Evolutionary conservation across 2,113 vertebrate species (phyloP).

Genomic region (Hippocampus comes): DNA sequence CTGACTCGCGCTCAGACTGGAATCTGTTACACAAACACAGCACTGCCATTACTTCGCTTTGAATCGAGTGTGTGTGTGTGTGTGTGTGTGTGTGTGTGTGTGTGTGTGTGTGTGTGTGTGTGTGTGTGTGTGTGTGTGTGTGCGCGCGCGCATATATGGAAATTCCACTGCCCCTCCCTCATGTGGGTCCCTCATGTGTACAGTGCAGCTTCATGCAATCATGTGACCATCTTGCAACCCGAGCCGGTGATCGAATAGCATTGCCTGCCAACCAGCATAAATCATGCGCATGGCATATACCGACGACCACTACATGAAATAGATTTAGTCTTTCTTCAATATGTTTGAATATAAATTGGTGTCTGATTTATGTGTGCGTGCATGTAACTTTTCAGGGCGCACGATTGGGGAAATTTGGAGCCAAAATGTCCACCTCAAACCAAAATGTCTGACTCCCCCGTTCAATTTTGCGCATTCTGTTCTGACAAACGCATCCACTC

Average conservation of each 20-base stretch:
- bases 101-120: not conserved
- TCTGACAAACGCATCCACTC: no score
- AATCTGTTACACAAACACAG: constrained; percentile 77
- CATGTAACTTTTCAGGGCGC: no score
- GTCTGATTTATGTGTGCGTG: no score
- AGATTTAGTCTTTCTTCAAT: no score
- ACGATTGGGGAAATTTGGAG: no score
- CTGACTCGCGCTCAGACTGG: constrained; percentile 95
- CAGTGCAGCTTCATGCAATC: constrained; percentile 6
- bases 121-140: not conserved
- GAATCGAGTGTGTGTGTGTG: constrained; percentile 5
- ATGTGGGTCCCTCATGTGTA: constrained; percentile 5
- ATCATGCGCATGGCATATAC: constrained; percentile 2
- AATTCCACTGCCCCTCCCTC: constrained; percentile 8
- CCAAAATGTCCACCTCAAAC: no score
- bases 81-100: not conserved
- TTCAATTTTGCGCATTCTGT: no score
- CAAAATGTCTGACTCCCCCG: no score
- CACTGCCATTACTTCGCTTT: constrained; percentile 10
- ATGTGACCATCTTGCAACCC: constrained; percentile 31
- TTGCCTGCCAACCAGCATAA: not conserved
- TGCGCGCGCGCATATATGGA: not conserved
- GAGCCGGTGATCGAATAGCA: not conserved
- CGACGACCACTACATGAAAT: no score
- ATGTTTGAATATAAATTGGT: no score